A percentile compares a stretch with the other conserved stretches of the same genome.
These are phyloP conservation scores for Dryadula phaetusa DNA, from an alignment of 2,888 invertebrate species.

Conservation along the genomic window DNA sequence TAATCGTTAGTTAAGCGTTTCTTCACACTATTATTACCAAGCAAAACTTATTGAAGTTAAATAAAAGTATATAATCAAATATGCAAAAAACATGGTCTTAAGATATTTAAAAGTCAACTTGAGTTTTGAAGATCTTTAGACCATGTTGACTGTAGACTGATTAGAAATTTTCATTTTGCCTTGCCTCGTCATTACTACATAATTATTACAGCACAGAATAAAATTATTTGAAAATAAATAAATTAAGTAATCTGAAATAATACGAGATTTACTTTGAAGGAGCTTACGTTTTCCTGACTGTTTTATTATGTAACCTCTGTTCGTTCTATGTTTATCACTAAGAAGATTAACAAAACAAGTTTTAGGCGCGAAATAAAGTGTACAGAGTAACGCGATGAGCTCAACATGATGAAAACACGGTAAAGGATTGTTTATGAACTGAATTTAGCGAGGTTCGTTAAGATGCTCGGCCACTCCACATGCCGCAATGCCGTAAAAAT, in stretches of 20 bases:
- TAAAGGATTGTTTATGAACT: slow-evolving; percentile 35
- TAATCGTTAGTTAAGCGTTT: not conserved
- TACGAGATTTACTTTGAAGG: too few species aligned
- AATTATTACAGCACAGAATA: too few species aligned
- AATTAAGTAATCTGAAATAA: not conserved
- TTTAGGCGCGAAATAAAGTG: slow-evolving; percentile 15
- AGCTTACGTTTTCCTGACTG: too few species aligned
- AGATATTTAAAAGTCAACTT: too few species aligned
- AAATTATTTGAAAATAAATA: not conserved
- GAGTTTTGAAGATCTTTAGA: too few species aligned
- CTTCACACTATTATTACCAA: too few species aligned
- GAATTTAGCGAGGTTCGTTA: slow-evolving; percentile 36
- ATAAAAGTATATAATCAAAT: too few species aligned
- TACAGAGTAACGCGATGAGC: slow-evolving; percentile 7
- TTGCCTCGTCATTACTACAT: too few species aligned
- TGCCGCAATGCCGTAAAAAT: slow-evolving; percentile 73
- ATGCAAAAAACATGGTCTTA: too few species aligned
- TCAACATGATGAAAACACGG: slow-evolving; percentile 10
- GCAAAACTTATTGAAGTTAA: too few species aligned
- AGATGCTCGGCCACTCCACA: slow-evolving; percentile 51
- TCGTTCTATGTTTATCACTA: not conserved
- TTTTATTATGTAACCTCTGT: not conserved
- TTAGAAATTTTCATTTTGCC: too few species aligned
- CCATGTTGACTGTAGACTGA: too few species aligned
- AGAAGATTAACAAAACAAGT: not conserved